Evolutionary conservation across 1,140 invertebrate genomes (phyloP), one percentile per base, ranked within the genome.

Genomic region (Drosophila auraria): DNA sequence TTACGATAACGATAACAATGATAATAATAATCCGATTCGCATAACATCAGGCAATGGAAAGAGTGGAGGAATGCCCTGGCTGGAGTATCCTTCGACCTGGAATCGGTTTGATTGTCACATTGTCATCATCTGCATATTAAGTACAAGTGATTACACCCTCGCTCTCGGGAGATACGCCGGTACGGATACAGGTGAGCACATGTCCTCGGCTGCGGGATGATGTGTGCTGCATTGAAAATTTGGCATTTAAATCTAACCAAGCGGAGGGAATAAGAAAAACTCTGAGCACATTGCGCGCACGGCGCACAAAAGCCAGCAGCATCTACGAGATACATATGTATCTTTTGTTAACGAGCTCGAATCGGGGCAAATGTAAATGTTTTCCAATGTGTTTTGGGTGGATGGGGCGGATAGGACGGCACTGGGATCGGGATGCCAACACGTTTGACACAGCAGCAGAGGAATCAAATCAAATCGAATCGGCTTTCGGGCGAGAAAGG

Each of bases 51-150:
- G 70, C 53, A 14, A 44, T 40, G n/a, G 33, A 36, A 3, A 11
- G 33, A 36, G 33, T 36, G 33, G 11, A 36, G 36, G 23, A 65
- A 64, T 30, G 38, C 20, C 68, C 36, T 23, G 56, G 57, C 54
- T 66, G 25, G 45, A 56, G 75, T 72, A 68, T 66, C 77, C 70
- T 76, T 75, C 82, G 75, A 86, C 82, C 71, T 89, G 84, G 84
- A 84, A 90, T 81, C 84, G 80, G 78, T 90, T 86, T 89, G 84
- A 89, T 89, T 89, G 86, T 89, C 84, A 89, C 84, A 90, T 86
- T 89, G 86, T 89, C 84, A 89, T 86, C 84, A 89, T 89, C 75
- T 89, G 84, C 84, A 89, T 89, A 89, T 89, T 89, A 89, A 89
- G 86, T 89, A 89, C 84, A 90, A 90, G 84, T 89, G 84, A 89